Evolutionary conservation across 2,797 vertebrate genomes (phyloP).

Genomic region (Thripadectes ignobilis): DNA sequence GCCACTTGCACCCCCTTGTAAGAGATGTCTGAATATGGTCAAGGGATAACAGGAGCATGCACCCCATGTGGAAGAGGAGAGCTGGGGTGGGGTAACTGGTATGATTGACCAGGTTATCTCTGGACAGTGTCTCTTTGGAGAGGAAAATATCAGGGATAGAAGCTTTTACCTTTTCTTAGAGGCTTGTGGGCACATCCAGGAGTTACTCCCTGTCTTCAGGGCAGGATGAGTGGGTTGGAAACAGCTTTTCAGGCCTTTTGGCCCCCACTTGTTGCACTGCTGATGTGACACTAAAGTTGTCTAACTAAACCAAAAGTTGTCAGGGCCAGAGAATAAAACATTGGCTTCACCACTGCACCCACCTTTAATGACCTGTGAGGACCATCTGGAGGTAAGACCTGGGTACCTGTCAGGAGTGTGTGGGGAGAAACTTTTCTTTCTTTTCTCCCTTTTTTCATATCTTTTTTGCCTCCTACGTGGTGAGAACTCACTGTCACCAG

Average conservation of each 20-base stretch:
- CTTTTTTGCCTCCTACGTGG: neutral
- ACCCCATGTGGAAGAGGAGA: neutral
- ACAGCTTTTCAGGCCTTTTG: neutral
- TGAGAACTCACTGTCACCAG: neutral
- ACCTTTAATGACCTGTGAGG: neutral
- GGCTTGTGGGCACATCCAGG: neutral
- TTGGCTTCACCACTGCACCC: neutral
- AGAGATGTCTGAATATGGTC: neutral
- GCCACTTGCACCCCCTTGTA: neutral
- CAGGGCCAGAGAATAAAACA: neutral
- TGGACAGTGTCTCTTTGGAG: neutral
- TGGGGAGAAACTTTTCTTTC: neutral
- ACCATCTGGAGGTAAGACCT: neutral
- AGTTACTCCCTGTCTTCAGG: neutral
- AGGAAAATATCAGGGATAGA: neutral
- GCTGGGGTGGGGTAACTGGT: neutral
- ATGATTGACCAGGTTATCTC: neutral
- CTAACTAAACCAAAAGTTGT: neutral
- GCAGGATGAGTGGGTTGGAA: neutral
- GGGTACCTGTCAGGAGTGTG: neutral
- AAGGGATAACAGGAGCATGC: neutral
- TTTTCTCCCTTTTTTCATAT: neutral
- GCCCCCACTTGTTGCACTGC: neutral
- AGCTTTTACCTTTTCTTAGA: neutral
- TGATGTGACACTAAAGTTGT: neutral